Base-by-base conservation (phyloP, 2,888 invertebrate genomes). In the Rhopalosiphum nymphaeae region DNA sequence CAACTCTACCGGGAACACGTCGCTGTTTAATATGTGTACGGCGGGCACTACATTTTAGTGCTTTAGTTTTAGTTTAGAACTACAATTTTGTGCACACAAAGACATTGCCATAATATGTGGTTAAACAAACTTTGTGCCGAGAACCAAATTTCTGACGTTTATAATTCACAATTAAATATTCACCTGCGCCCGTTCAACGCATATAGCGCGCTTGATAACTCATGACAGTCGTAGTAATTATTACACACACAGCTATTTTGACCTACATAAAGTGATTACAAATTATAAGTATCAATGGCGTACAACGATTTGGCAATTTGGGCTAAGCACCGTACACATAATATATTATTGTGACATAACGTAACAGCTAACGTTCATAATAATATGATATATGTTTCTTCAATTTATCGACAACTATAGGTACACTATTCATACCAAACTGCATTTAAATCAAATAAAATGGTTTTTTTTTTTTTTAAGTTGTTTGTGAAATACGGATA, bases 111-210 rank as follows among this genome's bases (percentile, higher is more conserved):
- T 56, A 57, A 57, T 84, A 29, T 61, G 29, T 44, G 85, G 53
- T 91, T 85, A 91, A 91, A 86, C 53, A 86, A 91, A 91, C 91
- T 86, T 86, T n/a, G 26, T 25, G 36, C 56, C 29, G 56, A n/a
- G 21, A 26, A 13, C 44, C 57, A 57, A 86, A 86, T 57, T 46
- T 46, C 86, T n/a, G 91, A 91, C 86, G 57, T n/a, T 57, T 46
- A 86, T 85, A 91, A 91, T 91, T 85, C 57, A 86, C 84, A 56
- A 84, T 84, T 53, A 53, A 91, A 91, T 57, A 91, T 91, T 86
- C 91, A 86, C n/a, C n/a, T 46, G 46, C 13, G 44, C 46, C n/a
- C n/a, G 7, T 89, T 44, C 67, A 21, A 67, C 46, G 44, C 9
- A 11, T 36, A 29, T 46, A 61, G 46, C 4, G 29, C 11, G 44